These are phyloP conservation scores for Bufotes viridis DNA, from an alignment of 2,797 vertebrate species.

Conservation along the genomic window DNA sequence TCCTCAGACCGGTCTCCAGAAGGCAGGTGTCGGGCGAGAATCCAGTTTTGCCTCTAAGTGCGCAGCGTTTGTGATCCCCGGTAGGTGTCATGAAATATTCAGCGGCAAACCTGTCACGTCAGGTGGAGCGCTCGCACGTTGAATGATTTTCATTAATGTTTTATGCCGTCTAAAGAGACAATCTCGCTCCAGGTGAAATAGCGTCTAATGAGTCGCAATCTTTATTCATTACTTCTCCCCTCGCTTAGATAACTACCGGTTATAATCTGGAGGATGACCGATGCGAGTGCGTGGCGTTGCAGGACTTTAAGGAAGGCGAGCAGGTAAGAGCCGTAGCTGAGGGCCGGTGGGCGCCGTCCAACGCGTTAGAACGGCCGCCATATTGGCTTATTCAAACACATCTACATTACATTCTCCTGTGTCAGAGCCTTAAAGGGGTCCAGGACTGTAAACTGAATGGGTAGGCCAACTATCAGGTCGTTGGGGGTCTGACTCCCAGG, in stretches of 20 bases:
- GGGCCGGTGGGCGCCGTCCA: background rate
- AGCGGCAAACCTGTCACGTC: background rate
- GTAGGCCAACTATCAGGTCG: too few species aligned
- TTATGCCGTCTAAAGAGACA: conserved; percentile 44
- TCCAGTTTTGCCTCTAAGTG: conserved; percentile 33
- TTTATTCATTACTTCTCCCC: conserved; percentile 57
- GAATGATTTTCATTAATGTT: conserved; percentile 59
- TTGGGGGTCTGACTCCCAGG: too few species aligned
- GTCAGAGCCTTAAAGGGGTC: too few species aligned
- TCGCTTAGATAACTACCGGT: conserved; percentile 91
- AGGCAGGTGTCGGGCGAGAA: conserved; percentile 48
- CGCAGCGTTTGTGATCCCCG: conserved; percentile 49
- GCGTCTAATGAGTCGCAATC: conserved; percentile 57
- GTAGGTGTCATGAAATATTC: background rate
- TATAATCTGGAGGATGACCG: conserved; percentile 98
- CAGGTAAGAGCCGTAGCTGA: conserved; percentile 78
- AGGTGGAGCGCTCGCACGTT: conserved; percentile 1
- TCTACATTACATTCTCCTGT: background rate
- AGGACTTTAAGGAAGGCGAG: conserved; percentile 90
- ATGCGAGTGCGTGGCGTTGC: conserved; percentile 93
- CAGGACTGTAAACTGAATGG: too few species aligned
- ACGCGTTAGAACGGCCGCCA: background rate
- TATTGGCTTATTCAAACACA: background rate
- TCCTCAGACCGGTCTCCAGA: background rate
- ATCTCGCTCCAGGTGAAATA: conserved; percentile 56